phyloP scores from a whole-genome alignment of 1,140 invertebrate species.

The Leptinotarsa lineolata region DNA sequence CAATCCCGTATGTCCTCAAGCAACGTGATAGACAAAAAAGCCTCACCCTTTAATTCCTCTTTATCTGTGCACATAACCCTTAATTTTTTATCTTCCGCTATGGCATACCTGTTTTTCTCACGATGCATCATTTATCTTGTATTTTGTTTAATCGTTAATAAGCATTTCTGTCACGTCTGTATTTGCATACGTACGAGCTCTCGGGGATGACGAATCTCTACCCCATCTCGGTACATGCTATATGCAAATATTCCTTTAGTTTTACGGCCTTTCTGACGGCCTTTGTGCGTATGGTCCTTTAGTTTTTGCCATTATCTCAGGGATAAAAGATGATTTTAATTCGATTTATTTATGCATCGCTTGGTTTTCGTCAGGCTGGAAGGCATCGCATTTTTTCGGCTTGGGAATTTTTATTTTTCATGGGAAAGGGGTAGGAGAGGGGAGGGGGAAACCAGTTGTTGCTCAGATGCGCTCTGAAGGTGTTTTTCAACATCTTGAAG shows the following conservation, averaged over 20 bases:
- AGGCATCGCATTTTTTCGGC: conserved; percentile 11
- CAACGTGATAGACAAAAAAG: conserved; percentile 17
- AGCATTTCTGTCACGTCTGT: conserved; percentile 37
- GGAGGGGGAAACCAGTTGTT: conserved; percentile 13
- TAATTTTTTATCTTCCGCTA: conserved; percentile 15
- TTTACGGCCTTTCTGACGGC: conserved; percentile 13
- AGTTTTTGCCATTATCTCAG: conserved; percentile 36
- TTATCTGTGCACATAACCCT: conserved; percentile 26
- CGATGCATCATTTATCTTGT: conserved; percentile 35
- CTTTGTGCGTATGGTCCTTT: conserved; percentile 9
- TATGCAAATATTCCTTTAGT: conserved; percentile 36
- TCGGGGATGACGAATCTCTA: conserved; percentile 11
- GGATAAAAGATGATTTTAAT: conserved; percentile 33
- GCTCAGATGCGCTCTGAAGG: neutral
- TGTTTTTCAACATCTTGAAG: too few species aligned
- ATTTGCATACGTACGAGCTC: conserved; percentile 34
- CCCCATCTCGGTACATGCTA: neutral
- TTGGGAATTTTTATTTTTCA: conserved; percentile 22
- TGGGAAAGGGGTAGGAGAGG: conserved; percentile 16
- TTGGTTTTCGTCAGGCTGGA: conserved; percentile 29
- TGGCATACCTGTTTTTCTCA: conserved; percentile 28
- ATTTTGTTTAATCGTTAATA: conserved; percentile 45
- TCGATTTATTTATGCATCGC: conserved; percentile 36
- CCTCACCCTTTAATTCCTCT: conserved; percentile 17
- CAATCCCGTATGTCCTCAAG: conserved; percentile 12